A percentile compares a stretch with the other conserved stretches of the same genome.
These are phyloP conservation scores for Muricea muricata DNA, from an alignment of 92 coral and sea anemone genomes.

Conservation along the genomic window DNA sequence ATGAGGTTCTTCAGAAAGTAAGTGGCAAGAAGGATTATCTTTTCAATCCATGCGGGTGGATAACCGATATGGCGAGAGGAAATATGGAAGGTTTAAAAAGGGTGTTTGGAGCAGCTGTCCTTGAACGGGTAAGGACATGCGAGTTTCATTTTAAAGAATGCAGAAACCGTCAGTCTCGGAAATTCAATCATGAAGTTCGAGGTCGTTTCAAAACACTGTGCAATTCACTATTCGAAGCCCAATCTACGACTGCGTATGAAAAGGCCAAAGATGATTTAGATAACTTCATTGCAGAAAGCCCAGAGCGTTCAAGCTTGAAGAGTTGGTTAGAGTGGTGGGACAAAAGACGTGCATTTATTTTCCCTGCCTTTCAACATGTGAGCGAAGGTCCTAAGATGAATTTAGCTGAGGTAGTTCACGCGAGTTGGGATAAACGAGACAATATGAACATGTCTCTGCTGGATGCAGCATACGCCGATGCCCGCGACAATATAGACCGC, in stretches of 20 bases:
- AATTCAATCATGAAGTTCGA: background rate
- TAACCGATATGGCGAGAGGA: slow-evolving; percentile 10
- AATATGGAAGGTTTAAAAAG: slow-evolving; percentile 19
- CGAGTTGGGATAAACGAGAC: slow-evolving; percentile 18
- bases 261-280: slow-evolving; percentile 47
- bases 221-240: slow-evolving; percentile 48
- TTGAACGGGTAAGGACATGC: background rate
- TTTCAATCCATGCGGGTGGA: slow-evolving; percentile 16
- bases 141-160: slow-evolving; percentile 25
- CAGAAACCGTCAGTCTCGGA: background rate
- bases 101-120: background rate
- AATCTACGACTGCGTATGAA: slow-evolving; percentile 42
- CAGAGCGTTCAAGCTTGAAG: slow-evolving; percentile 30
- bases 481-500: slow-evolving; percentile 11
- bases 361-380: background rate
- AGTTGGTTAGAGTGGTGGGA: slow-evolving; percentile 15
- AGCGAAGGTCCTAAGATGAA: background rate
- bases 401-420: slow-evolving; percentile 26
- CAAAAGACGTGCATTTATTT: slow-evolving; percentile 18
- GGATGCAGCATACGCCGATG: slow-evolving; percentile 13
- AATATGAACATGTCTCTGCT: slow-evolving; percentile 9
- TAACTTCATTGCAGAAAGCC: slow-evolving; percentile 33
- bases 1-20: slow-evolving; percentile 5
- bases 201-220: slow-evolving; percentile 35
- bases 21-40: background rate